A percentile compares a stretch with the other conserved stretches of the same genome.
phyloP scores from a whole-genome alignment of 2,113 vertebrate genomes.

The Callipepla squamata region DNA sequence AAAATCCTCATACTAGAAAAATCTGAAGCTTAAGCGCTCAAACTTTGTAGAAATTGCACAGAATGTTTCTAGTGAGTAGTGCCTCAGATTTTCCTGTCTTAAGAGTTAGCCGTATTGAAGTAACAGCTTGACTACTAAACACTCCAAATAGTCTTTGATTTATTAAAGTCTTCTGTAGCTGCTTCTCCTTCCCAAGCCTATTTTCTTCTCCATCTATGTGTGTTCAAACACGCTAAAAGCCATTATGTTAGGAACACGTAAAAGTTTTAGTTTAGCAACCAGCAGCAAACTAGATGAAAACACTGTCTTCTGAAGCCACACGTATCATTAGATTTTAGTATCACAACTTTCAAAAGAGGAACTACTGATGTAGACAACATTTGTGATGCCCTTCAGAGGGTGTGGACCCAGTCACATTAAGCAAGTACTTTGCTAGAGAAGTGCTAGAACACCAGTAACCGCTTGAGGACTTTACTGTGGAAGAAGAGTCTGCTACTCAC shows the following conservation, averaged over 20 bases:
- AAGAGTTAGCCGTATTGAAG: not conserved
- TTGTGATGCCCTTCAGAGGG: not conserved
- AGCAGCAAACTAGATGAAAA: not conserved
- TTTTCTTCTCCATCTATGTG: not conserved
- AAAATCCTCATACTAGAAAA: not conserved
- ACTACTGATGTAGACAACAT: not conserved
- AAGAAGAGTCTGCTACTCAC: not conserved
- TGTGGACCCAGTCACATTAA: not conserved
- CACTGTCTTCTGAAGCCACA: not conserved
- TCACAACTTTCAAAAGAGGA: slow-evolving; percentile 19
- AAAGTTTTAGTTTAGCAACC: slow-evolving; percentile 39
- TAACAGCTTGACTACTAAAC: not conserved
- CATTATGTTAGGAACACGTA: not conserved
- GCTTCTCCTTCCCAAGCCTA: not conserved
- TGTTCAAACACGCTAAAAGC: not conserved
- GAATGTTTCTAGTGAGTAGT: not conserved
- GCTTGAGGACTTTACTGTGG: not conserved
- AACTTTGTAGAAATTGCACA: not conserved
- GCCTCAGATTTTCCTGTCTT: not conserved
- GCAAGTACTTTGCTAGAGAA: not conserved
- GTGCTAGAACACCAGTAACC: not conserved
- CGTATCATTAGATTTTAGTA: slow-evolving; percentile 15
- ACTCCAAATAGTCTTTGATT: not conserved
- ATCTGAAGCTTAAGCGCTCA: not conserved
- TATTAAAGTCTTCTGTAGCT: not conserved